phyloP scores from a whole-genome alignment of 2,888 invertebrate genomes.

The Drosophila bunnanda region DNA sequence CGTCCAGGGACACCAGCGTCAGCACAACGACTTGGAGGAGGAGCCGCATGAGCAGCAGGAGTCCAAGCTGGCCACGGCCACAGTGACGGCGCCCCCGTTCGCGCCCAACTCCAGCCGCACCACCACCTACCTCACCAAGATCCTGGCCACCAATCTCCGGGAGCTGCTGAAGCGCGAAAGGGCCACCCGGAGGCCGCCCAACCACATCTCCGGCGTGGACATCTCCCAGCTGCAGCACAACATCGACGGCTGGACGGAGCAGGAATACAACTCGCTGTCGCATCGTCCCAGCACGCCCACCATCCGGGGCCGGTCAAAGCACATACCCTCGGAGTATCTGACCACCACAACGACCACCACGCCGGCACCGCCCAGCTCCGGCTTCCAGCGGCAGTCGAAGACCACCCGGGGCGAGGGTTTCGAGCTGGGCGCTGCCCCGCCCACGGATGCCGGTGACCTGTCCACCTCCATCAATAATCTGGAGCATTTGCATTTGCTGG shows the following conservation, averaged over 20 bases:
- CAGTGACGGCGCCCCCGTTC: slow-evolving; percentile 77
- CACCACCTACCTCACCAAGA: slow-evolving; percentile 82
- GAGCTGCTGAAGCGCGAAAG: slow-evolving; percentile 85
- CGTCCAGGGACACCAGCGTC: slow-evolving; percentile 31
- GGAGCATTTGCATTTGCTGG: slow-evolving; percentile 74
- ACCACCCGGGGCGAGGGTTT: slow-evolving; percentile 69
- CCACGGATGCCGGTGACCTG: slow-evolving; percentile 57
- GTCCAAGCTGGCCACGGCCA: slow-evolving; percentile 83
- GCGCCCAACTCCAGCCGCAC: slow-evolving; percentile 77
- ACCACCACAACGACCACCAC: slow-evolving; percentile 87
- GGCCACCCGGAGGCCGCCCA: slow-evolving; percentile 61
- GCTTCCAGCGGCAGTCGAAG: slow-evolving; percentile 75
- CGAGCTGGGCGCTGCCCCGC: slow-evolving; percentile 55
- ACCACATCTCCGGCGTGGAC: slow-evolving; percentile 85
- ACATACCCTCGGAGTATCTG: slow-evolving; percentile 91
- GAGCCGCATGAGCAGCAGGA: slow-evolving; percentile 86
- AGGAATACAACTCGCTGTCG: slow-evolving; percentile 87
- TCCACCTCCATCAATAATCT: slow-evolving; percentile 77
- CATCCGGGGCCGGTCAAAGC: slow-evolving; percentile 88
- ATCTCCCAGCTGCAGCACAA: slow-evolving; percentile 91
- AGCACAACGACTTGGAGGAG: slow-evolving; percentile 80
- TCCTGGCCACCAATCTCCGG: slow-evolving; percentile 85
- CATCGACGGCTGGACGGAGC: slow-evolving; percentile 93
- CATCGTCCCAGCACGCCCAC: slow-evolving; percentile 86
- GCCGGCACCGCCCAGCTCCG: slow-evolving; percentile 86